Percentiles rank a stretch among this genome's conserved stretches.
Evolutionary conservation across 53 echinoderm and acorn worm genomes (phyloP).

Genomic region (Actinopyga echinites): DNA sequence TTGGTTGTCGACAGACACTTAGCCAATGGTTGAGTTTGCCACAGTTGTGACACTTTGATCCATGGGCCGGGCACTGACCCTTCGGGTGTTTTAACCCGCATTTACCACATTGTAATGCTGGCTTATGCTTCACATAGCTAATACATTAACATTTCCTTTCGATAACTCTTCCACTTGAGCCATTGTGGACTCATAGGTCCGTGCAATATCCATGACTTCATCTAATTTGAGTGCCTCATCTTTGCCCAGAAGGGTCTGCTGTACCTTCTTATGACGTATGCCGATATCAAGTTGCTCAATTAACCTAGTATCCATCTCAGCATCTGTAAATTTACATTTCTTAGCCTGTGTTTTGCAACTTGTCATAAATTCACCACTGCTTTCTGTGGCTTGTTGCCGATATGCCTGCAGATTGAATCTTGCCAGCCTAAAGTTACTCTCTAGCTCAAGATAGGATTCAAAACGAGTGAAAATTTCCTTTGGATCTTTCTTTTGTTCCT

Average conservation of each 20-base stretch:
- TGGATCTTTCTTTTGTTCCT: slow-evolving; percentile 5
- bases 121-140: too few relatives aligned
- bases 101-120: background rate
- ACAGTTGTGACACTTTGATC: slow-evolving; percentile 49
- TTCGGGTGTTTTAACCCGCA: slow-evolving; percentile 18
- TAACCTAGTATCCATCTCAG: slow-evolving; percentile 55
- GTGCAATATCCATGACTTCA: slow-evolving; percentile 57
- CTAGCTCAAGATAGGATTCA: slow-evolving; percentile 27
- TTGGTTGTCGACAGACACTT: slow-evolving; percentile 34
- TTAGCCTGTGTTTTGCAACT: slow-evolving; percentile 54
- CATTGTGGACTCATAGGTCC: slow-evolving; percentile 61
- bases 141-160: too few relatives aligned
- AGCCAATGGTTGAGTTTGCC: slow-evolving; percentile 57
- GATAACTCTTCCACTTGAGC: slow-evolving; percentile 59
- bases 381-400: slow-evolving; percentile 54
- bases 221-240: slow-evolving; percentile 52
- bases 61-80: slow-evolving; percentile 46
- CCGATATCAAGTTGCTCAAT: slow-evolving; percentile 69
- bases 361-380: slow-evolving; percentile 57
- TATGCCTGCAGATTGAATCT: slow-evolving; percentile 58
- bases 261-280: slow-evolving; percentile 53
- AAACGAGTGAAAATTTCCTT: slow-evolving; percentile 42
- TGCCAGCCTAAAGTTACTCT: slow-evolving; percentile 52
- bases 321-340: slow-evolving; percentile 49
- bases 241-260: slow-evolving; percentile 56